Conservation (phyloP, 2,797 vertebrate genomes). For the Pipistrellus nathusii region DNA sequence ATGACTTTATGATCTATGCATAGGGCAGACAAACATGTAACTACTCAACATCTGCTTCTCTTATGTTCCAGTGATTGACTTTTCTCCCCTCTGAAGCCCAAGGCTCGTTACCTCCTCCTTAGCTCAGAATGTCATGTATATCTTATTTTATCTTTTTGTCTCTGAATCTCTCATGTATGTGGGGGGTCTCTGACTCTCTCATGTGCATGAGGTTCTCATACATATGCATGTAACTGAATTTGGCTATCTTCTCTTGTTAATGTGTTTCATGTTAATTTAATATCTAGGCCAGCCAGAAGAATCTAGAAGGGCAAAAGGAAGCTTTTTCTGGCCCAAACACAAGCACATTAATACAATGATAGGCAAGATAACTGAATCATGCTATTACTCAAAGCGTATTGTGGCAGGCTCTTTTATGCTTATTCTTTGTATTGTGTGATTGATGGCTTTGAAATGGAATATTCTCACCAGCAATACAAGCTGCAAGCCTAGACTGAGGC, state of each 20-base stretch:
- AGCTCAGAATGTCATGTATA: background rate
- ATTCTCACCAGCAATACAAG: conserved; percentile 86
- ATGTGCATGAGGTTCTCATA: background rate
- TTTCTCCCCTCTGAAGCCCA: background rate
- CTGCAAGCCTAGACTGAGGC: conserved; percentile 44
- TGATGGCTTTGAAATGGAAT: conserved; percentile 89
- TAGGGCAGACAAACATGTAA: background rate
- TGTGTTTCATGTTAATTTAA: background rate
- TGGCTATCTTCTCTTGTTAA: background rate
- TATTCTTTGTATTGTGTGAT: conserved; percentile 87
- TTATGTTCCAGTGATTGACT: background rate
- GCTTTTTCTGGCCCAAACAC: background rate
- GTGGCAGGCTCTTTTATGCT: conserved; percentile 89
- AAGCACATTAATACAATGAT: background rate
- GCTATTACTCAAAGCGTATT: conserved; percentile 89
- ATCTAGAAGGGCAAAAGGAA: background rate
- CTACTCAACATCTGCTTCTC: background rate
- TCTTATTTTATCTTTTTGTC: background rate
- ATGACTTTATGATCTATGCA: background rate
- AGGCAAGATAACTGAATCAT: conserved; percentile 78
- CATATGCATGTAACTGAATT: background rate
- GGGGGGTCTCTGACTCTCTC: background rate
- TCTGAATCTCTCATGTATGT: background rate
- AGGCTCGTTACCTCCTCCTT: background rate
- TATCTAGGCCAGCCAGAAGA: background rate